Evolutionary conservation across 2,113 vertebrate species (phyloP).

Genomic region (Amphiprion percula): DNA sequence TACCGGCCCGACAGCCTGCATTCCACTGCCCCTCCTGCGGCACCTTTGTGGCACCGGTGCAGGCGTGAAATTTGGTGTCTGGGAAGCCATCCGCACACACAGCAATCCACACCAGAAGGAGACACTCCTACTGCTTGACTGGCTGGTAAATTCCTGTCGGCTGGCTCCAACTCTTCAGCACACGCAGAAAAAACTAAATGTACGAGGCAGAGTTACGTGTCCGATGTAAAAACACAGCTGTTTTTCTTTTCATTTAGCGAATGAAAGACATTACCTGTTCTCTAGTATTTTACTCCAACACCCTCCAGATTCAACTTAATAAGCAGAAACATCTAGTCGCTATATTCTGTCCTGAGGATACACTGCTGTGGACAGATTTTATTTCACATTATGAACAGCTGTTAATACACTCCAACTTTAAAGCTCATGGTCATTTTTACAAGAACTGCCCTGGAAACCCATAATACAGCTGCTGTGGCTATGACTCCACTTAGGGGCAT

Average conservation of each 20-base stretch:
- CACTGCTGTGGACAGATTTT: conserved; percentile 30
- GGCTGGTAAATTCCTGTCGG: conserved; percentile 49
- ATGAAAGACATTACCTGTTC: conserved; percentile 54
- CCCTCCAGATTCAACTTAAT: conserved; percentile 51
- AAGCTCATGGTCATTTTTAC: conserved; percentile 34
- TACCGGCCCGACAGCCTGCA: conserved; percentile 8
- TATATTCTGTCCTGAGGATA: conserved; percentile 18
- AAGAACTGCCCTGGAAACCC: conserved; percentile 30
- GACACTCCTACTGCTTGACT: conserved; percentile 51
- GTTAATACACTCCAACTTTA: conserved; percentile 27
- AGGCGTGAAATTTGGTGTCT: conserved; percentile 65
- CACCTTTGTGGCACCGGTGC: conserved; percentile 41
- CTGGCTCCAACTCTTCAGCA: conserved; percentile 35
- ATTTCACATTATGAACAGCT: conserved; percentile 40
- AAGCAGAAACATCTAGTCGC: conserved; percentile 33
- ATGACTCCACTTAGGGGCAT: conserved; percentile 38
- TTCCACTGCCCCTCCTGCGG: conserved; percentile 43
- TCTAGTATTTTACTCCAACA: conserved; percentile 45
- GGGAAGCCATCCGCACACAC: conserved; percentile 40
- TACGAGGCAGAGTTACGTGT: conserved; percentile 41
- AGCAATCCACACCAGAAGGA: conserved; percentile 56
- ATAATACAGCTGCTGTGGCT: conserved; percentile 40
- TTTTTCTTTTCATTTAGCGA: conserved; percentile 25
- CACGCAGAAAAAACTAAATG: conserved; percentile 42
- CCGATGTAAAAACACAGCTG: conserved; percentile 69